Base-by-base conservation (phyloP, 2,888 invertebrate species). In the Spisula solida region DNA sequence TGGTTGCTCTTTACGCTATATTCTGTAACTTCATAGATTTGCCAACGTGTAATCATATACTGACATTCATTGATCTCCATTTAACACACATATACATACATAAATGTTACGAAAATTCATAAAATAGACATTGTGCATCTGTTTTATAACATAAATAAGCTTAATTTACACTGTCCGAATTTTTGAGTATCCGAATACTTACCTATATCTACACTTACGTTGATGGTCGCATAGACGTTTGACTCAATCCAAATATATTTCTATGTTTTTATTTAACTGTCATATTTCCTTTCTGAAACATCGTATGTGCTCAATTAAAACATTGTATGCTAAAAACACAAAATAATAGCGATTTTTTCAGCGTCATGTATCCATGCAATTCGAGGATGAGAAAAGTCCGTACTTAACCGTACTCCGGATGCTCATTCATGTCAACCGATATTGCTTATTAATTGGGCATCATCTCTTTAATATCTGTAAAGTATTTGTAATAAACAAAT, bases 311-410 rank as follows among this genome's bases (percentile, higher is more conserved):
- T 5, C 1, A 0, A 16, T 18, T 34, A 14, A 31, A 14, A 31
- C 18, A 1, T 6, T 25, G 4, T 75, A 16, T 14, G 16, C 18
- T 16, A 25, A 34, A 75, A 14, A 31, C 10, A 25, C 25, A 34
- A 31, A 29, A 29, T 31, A 18, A 34, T 5, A 16, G 18, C 18
- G 31, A 75, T 34, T 75, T 5, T 18, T 75, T 75, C 75, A 75
- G 75, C 75, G 75, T 75, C 75, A 75, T 75, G 75, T 75, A 75
- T 75, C 75, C 75, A 75, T 34, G 75, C 29, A 34, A 75, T 34
- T 75, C 18, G 12, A 8, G 18, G 8, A 6, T 16, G 34, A 1
- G 34, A 34, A 75, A 75, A 75, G 18, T 25, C 60, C 60, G 25
- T 25, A 25, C 60, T n/a, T 0, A 25, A 0, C 60, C 60, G 60